Conservation (phyloP, 2,888 invertebrate species). For the Drosophila borealis region DNA sequence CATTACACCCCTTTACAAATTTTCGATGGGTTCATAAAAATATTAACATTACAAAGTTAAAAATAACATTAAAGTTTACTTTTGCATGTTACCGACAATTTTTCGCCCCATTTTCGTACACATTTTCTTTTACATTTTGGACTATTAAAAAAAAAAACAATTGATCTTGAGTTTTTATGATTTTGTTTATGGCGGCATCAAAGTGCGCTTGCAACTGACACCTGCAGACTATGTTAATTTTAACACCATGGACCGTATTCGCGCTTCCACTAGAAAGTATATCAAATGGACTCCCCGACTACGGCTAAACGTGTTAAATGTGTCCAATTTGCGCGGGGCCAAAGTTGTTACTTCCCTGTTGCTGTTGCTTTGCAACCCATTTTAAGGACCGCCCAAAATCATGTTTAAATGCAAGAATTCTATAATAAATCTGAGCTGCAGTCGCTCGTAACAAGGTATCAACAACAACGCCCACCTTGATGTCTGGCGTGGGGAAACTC, state of each 20-base stretch:
- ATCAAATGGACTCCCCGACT: conserved; percentile 45
- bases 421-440: conserved; percentile 47
- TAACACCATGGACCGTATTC: conserved; percentile 17
- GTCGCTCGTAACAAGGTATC: conserved; percentile 42
- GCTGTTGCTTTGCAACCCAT: conserved; percentile 13
- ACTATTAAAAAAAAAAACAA: neutral
- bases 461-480: conserved; percentile 56
- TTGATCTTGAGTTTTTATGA: conserved; percentile 2
- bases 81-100: too few relatives aligned
- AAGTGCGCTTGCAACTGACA: conserved; percentile 31
- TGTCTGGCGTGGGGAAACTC: conserved; percentile 20
- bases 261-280: conserved; percentile 44
- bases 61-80: too few relatives aligned
- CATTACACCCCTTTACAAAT: too few relatives aligned
- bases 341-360: conserved; percentile 12
- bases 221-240: conserved; percentile 39
- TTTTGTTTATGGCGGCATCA: conserved; percentile 30
- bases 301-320: conserved; percentile 33
- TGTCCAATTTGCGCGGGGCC: conserved; percentile 9
- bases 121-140: too few relatives aligned
- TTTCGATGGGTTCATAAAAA: too few relatives aligned
- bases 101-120: too few relatives aligned
- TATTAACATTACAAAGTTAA: too few relatives aligned
- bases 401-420: conserved; percentile 47
- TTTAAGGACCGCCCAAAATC: conserved; percentile 16